These are phyloP conservation scores for Leptinotarsa texana DNA, from an alignment of 1,140 invertebrate genomes.

Conservation along the genomic window DNA sequence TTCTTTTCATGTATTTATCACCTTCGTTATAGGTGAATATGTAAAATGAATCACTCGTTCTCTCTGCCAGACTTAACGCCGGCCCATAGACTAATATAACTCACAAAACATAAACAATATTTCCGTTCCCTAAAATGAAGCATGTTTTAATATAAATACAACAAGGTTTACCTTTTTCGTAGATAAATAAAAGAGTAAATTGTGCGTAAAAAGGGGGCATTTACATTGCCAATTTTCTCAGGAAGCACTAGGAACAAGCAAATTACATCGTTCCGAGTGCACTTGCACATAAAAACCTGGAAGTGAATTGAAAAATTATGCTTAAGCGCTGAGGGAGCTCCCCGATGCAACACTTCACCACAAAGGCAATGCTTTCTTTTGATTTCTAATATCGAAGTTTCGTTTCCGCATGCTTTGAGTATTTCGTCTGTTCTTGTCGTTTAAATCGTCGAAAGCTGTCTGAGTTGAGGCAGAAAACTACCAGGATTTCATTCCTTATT, in stretches of 20 bases:
- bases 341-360: not conserved
- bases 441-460: too few relatives aligned
- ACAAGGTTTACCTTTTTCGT: not conserved
- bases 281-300: constrained; percentile 23
- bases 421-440: too few relatives aligned
- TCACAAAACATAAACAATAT: constrained; percentile 9
- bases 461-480: too few relatives aligned
- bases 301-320: constrained; percentile 29
- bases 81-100: constrained; percentile 13
- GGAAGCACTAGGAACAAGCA: constrained; percentile 18
- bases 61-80: not conserved
- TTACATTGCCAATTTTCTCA: constrained; percentile 23
- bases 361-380: not conserved
- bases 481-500: too few relatives aligned
- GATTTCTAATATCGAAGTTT: not conserved
- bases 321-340: not conserved
- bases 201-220: constrained; percentile 27
- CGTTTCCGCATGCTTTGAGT: too few relatives aligned
- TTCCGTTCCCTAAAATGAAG: constrained; percentile 19
- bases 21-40: too few relatives aligned
- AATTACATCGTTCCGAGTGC: constrained; percentile 26
- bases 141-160: constrained; percentile 29
- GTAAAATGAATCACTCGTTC: too few relatives aligned
- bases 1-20: too few relatives aligned
- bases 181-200: constrained; percentile 30